Conservation (phyloP, 1,140 invertebrate genomes). For the Drosophila seguyi region DNA sequence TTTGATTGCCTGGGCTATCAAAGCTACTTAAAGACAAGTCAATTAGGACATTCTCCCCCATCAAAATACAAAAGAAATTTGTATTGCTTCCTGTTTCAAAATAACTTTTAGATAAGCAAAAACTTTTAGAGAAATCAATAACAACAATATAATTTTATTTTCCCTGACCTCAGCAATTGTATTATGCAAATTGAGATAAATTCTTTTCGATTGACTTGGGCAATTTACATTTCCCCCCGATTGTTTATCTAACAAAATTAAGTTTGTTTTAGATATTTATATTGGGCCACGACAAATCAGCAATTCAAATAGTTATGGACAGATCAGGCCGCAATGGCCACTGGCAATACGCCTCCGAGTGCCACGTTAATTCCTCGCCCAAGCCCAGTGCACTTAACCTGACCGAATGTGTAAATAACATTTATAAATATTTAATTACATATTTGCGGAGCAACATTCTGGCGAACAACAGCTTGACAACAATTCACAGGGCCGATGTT, state of each 20-base stretch:
- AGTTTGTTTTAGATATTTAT: conserved; percentile 34
- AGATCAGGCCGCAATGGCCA: conserved; percentile 40
- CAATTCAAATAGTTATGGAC: conserved; percentile 47
- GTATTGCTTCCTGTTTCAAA: background rate
- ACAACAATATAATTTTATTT: conserved; percentile 3
- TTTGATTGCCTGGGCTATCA: too few relatives aligned
- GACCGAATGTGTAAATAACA: conserved; percentile 53
- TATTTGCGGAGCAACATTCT: conserved; percentile 46
- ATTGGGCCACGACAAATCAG: conserved; percentile 33
- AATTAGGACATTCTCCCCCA: background rate
- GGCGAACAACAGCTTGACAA: conserved; percentile 39
- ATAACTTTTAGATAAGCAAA: background rate
- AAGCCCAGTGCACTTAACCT: conserved; percentile 41
- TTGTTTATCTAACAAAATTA: conserved; percentile 29
- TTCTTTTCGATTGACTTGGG: conserved; percentile 5
- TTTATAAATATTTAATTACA: conserved; percentile 69
- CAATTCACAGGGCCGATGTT: conserved; percentile 48
- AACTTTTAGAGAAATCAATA: conserved; percentile 16
- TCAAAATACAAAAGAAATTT: background rate
- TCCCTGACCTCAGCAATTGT: conserved; percentile 21
- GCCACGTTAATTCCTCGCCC: conserved; percentile 9
- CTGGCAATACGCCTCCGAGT: conserved; percentile 5
- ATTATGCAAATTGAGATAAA: conserved; percentile 30
- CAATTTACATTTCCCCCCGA: background rate
- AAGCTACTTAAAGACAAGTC: background rate